Percentiles rank a stretch among this genome's conserved stretches.
These are phyloP conservation scores for Nematostella vectensis DNA, from an alignment of 92 coral and sea anemone species.

Conservation along the genomic window DNA sequence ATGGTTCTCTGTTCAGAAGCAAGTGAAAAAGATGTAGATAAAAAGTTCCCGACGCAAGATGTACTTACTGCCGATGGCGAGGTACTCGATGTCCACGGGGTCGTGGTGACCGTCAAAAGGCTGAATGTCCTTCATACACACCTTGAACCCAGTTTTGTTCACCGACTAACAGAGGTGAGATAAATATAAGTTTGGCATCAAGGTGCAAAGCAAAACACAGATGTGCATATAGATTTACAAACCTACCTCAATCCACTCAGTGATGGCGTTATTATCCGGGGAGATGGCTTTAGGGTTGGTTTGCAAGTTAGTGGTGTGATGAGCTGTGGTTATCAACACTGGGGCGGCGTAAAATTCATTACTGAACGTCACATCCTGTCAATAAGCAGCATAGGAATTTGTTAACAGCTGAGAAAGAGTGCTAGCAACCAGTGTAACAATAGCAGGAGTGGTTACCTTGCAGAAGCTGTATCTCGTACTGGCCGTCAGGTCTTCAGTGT, in stretches of 20 bases:
- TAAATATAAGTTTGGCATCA: too few species aligned
- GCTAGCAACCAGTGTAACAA: neutral
- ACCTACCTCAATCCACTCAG: conserved; percentile 59
- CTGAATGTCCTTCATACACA: conserved; percentile 35
- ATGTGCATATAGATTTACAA: too few species aligned
- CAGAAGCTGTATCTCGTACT: conserved; percentile 44
- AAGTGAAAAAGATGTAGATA: too few species aligned
- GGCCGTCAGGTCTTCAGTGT: conserved; percentile 11
- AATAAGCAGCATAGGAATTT: neutral
- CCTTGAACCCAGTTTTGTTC: conserved; percentile 5
- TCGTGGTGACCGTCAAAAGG: conserved; percentile 36
- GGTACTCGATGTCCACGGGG: conserved; percentile 20
- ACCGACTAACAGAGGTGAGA: neutral
- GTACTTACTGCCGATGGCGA: conserved; percentile 26
- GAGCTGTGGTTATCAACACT: conserved; percentile 55
- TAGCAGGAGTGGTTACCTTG: conserved; percentile 22
- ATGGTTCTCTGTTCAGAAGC: too few species aligned
- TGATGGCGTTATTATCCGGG: conserved; percentile 55
- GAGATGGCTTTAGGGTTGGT: conserved; percentile 25
- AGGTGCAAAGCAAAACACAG: too few species aligned
- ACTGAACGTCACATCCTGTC: conserved; percentile 36
- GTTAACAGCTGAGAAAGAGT: neutral
- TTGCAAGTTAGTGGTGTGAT: conserved; percentile 28
- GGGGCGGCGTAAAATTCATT: conserved; percentile 50
- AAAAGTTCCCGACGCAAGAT: too few species aligned